phyloP scores from a whole-genome alignment of 2,888 invertebrate genomes.

The Liodrosophila aerea region DNA sequence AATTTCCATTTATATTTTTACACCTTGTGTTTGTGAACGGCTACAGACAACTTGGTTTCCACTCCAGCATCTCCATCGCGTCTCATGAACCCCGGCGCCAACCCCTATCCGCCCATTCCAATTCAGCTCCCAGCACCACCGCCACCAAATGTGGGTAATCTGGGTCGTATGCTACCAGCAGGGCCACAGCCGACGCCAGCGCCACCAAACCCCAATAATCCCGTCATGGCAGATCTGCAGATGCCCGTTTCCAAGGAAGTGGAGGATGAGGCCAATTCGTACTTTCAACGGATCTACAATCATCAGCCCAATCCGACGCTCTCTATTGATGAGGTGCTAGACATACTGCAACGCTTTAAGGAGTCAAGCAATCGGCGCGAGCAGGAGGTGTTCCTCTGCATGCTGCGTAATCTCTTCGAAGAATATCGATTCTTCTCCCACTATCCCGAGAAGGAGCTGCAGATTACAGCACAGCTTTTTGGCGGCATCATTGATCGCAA shows the following conservation, averaged over 20 bases:
- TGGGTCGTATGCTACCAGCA: constrained; percentile 88
- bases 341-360: constrained; percentile 97
- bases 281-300: constrained; percentile 99
- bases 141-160: constrained; percentile 85
- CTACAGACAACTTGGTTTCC: constrained; percentile 86
- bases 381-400: constrained; percentile 96
- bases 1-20: constrained; percentile 33
- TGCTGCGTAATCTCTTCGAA: constrained; percentile 98
- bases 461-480: constrained; percentile 98
- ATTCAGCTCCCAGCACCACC: constrained; percentile 84
- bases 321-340: constrained; percentile 97
- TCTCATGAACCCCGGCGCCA: constrained; percentile 86
- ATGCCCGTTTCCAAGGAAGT: constrained; percentile 95
- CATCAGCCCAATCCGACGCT: constrained; percentile 97
- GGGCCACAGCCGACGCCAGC: constrained; percentile 81
- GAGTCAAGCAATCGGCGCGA: constrained; percentile 94
- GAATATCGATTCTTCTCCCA: constrained; percentile 99
- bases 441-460: constrained; percentile 98
- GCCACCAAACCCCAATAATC: constrained; percentile 79
- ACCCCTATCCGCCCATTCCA: constrained; percentile 88
- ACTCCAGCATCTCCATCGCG: constrained; percentile 93
- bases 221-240: constrained; percentile 90
- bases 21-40: constrained; percentile 39
- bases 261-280: constrained; percentile 99
- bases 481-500: constrained; percentile 98